Evolutionary conservation across 2,888 invertebrate genomes (phyloP).

Genomic region (Epsilonema sp.): DNA sequence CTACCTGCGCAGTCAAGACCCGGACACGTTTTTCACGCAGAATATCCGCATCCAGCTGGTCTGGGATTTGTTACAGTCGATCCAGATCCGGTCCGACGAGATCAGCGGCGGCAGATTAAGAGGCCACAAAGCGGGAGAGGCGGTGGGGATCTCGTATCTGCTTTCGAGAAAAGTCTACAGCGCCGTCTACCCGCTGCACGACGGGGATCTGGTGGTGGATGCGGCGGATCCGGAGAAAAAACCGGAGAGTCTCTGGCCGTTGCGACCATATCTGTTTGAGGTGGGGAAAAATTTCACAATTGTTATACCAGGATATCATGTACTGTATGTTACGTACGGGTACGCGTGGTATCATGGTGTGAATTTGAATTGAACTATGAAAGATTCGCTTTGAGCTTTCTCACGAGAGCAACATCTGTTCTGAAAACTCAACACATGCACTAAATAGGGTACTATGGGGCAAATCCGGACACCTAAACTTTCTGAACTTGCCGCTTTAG

Average conservation of each 20-base stretch:
- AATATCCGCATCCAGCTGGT: conserved; percentile 66
- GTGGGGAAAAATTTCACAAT: no score
- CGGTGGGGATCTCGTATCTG: conserved; percentile 50
- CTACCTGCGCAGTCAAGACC: conserved; percentile 66
- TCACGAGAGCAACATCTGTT: no score
- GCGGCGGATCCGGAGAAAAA: not conserved
- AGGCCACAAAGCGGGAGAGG: not conserved
- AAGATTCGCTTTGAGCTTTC: no score
- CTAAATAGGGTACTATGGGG: no score
- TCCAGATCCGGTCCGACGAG: conserved; percentile 34
- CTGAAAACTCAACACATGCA: no score
- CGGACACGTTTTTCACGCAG: conserved; percentile 59
- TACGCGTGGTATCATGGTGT: no score
- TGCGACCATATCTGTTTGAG: conserved; percentile 50
- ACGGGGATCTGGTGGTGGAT: conserved; percentile 40
- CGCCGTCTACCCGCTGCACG: conserved; percentile 65
- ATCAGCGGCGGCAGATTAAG: no score
- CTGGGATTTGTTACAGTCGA: conserved; percentile 65
- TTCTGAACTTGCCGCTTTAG: no score
- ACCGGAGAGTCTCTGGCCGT: not conserved
- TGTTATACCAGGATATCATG: no score
- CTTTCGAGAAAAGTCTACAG: conserved; percentile 58
- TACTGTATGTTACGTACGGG: no score
- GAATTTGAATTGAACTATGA: no score
- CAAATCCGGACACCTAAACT: no score